Percentiles rank a stretch among this genome's conserved stretches.
These are phyloP conservation scores for Bostrychus sinensis DNA, from an alignment of 2,113 vertebrate genomes.

Conservation along the genomic window DNA sequence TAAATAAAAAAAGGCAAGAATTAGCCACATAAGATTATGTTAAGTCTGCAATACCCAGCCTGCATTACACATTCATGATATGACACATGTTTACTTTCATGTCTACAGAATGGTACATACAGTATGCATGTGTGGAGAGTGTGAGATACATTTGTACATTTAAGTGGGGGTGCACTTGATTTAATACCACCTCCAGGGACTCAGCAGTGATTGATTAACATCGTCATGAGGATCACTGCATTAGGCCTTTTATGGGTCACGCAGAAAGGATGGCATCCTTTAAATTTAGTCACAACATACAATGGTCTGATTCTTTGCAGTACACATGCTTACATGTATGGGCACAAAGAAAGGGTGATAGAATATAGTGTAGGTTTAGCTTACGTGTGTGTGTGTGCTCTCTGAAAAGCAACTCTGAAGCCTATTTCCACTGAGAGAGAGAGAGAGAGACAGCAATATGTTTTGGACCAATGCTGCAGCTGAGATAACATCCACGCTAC, in stretches of 20 bases:
- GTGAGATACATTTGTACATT: slow-evolving; percentile 1
- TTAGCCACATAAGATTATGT: too few species aligned
- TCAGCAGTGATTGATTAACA: slow-evolving; percentile 53
- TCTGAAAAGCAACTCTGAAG: slow-evolving; percentile 45
- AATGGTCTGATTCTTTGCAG: not conserved
- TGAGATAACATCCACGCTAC: slow-evolving; percentile 64
- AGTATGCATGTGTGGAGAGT: slow-evolving; percentile 17
- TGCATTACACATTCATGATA: not conserved
- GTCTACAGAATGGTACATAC: slow-evolving; percentile 13
- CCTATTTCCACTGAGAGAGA: slow-evolving; percentile 57
- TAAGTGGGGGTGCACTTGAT: slow-evolving; percentile 37
- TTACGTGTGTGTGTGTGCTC: slow-evolving; percentile 24
- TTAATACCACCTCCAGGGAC: slow-evolving; percentile 49
- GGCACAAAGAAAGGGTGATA: not conserved
- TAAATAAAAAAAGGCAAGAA: too few species aligned
- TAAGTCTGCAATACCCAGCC: not conserved
- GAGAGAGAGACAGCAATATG: slow-evolving; percentile 62
- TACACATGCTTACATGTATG: slow-evolving; percentile 7
- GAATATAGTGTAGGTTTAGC: not conserved
- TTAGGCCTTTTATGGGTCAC: slow-evolving; percentile 55
- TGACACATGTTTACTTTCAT: slow-evolving; percentile 20
- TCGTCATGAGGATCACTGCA: slow-evolving; percentile 37
- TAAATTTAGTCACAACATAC: slow-evolving; percentile 39
- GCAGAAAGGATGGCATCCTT: slow-evolving; percentile 41
- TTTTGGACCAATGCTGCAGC: slow-evolving; percentile 61